phyloP scores from a whole-genome alignment of 1,140 invertebrate species.

The Patella vulgata region DNA sequence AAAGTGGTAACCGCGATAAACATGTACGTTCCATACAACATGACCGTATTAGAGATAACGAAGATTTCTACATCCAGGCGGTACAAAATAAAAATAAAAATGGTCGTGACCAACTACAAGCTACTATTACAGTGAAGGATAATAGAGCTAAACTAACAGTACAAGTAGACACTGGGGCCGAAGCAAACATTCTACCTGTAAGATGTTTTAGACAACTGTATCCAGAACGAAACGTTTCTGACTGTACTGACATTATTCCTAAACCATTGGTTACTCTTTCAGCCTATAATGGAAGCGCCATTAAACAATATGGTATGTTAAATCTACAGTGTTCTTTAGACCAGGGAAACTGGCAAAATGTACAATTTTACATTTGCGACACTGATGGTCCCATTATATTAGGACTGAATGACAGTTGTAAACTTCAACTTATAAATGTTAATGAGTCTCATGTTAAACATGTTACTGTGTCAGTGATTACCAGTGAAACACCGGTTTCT shows the following conservation, averaged over 20 bases:
- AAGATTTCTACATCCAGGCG: too few species aligned
- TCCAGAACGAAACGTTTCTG: conserved; percentile 31
- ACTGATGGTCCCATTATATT: conserved; percentile 1
- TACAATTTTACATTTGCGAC: not conserved
- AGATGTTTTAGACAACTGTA: conserved; percentile 8
- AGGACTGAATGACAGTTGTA: not conserved
- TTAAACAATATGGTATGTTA: not conserved
- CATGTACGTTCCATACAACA: too few species aligned
- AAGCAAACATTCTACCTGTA: conserved; percentile 19
- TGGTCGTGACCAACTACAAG: too few species aligned
- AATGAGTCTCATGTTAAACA: too few species aligned
- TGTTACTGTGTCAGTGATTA: too few species aligned
- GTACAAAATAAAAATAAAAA: too few species aligned
- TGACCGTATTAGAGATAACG: too few species aligned
- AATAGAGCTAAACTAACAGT: conserved; percentile 9
- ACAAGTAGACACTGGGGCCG: conserved; percentile 26
- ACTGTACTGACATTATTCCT: not conserved
- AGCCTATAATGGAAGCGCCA: not conserved
- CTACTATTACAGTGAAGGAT: conserved; percentile 16
- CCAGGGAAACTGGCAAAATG: not conserved
- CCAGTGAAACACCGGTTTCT: not conserved
- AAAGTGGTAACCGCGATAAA: too few species aligned
- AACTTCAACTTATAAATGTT: conserved; percentile 17
- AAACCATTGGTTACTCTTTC: too few species aligned
- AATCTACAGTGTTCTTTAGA: not conserved